phyloP scores from a whole-genome alignment of 2,888 invertebrate species.

The Plemyria rubiginata region DNA sequence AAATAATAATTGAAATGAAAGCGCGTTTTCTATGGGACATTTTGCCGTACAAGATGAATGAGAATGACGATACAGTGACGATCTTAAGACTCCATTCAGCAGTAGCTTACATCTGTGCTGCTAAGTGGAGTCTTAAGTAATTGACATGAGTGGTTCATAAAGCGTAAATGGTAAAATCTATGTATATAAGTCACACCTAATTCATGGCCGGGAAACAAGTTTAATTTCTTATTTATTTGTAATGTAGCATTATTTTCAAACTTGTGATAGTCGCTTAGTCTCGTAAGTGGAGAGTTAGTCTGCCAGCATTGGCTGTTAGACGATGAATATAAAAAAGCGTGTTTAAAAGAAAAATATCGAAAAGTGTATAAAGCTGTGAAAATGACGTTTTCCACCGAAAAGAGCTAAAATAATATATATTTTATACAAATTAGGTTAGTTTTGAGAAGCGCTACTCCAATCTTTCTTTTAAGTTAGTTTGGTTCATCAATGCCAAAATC shows the following conservation, averaged over 20 bases:
- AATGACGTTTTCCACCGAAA: conserved; percentile 47
- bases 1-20: too few relatives aligned
- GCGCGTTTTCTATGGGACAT: not conserved
- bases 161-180: conserved; percentile 7
- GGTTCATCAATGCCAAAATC: conserved; percentile 25
- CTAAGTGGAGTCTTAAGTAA: not conserved
- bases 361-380: conserved; percentile 35
- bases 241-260: conserved; percentile 19
- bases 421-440: conserved; percentile 30
- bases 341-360: conserved; percentile 10
- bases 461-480: conserved; percentile 17
- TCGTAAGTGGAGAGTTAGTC: not conserved
- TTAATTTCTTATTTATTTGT: conserved; percentile 31
- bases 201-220: conserved; percentile 28
- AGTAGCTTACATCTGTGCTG: not conserved
- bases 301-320: conserved; percentile 4
- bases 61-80: too few relatives aligned
- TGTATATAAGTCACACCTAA: conserved; percentile 8
- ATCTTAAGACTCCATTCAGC: too few relatives aligned
- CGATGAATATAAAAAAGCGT: conserved; percentile 3
- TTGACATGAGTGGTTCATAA: not conserved
- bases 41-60: too few relatives aligned
- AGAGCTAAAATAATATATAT: conserved; percentile 46
- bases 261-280: conserved; percentile 21
- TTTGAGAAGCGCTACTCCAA: conserved; percentile 15